phyloP scores from a whole-genome alignment of 2,113 vertebrate genomes.

The Calidris pugnax region DNA sequence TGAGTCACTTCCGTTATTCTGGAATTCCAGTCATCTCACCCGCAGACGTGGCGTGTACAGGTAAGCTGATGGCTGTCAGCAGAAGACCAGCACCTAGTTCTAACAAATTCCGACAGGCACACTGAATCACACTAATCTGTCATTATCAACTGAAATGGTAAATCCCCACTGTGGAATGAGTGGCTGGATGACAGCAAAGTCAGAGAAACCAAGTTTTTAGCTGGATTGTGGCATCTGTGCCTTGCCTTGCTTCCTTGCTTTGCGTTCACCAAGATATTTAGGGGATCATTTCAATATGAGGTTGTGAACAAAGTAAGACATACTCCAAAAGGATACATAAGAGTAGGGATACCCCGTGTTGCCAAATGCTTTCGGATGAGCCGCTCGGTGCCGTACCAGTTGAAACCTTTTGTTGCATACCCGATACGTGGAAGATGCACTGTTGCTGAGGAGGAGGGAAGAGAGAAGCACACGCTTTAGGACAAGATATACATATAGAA shows the following conservation, averaged over 20 bases:
- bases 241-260: not conserved
- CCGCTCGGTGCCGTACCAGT: slow-evolving; percentile 94
- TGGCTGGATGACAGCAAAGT: not conserved
- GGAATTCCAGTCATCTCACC: not conserved
- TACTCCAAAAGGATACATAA: slow-evolving; percentile 83
- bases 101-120: not conserved
- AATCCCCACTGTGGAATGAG: not conserved
- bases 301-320: not conserved
- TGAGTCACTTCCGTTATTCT: not conserved
- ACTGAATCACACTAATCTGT: not conserved
- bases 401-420: slow-evolving; percentile 88
- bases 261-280: not conserved
- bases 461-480: not conserved
- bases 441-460: slow-evolving; percentile 76
- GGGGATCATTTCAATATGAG: not conserved
- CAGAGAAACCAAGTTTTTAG: not conserved
- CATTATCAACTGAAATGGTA: not conserved
- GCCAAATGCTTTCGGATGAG: slow-evolving; percentile 89
- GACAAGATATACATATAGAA: not conserved
- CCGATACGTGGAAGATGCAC: slow-evolving; percentile 93
- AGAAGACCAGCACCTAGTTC: not conserved
- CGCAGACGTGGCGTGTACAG: not conserved
- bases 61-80: not conserved
- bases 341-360: slow-evolving; percentile 82
- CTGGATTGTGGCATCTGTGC: not conserved